These are phyloP conservation scores for Mallateleia sp. DNA, from an alignment of 2,888 invertebrate genomes.

Conservation along the genomic window DNA sequence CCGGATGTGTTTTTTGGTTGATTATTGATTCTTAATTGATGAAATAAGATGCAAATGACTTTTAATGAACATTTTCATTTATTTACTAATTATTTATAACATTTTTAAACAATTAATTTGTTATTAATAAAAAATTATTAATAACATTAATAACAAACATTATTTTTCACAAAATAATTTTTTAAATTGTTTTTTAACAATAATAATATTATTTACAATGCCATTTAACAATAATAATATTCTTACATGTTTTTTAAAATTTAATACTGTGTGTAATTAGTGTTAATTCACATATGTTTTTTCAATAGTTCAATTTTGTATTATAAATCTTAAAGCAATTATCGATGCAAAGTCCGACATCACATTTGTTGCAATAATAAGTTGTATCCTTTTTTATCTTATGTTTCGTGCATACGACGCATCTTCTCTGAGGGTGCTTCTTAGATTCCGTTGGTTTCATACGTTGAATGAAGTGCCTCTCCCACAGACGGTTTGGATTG, in stretches of 20 bases:
- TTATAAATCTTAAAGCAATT: constrained; percentile 41
- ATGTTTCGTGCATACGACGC: constrained; percentile 47
- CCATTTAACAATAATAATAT: not conserved
- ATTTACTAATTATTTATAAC: too few species aligned
- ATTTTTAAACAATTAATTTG: too few species aligned
- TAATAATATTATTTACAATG: too few species aligned
- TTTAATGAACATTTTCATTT: too few species aligned
- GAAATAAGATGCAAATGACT: too few species aligned
- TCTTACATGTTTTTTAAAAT: not conserved
- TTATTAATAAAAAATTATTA: too few species aligned
- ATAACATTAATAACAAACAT: too few species aligned
- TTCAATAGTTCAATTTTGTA: constrained; percentile 18
- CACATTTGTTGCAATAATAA: constrained; percentile 36
- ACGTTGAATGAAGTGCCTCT: constrained; percentile 38
- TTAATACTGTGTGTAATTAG: not conserved
- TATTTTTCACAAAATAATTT: too few species aligned
- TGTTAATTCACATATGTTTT: not conserved
- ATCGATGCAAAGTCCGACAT: constrained; percentile 42
- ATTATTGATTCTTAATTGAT: too few species aligned
- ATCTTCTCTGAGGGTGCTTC: constrained; percentile 17
- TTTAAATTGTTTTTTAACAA: too few species aligned
- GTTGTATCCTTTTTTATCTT: constrained; percentile 29
- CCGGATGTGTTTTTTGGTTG: too few species aligned
- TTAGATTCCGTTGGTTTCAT: not conserved
- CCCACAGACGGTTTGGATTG: constrained; percentile 36